phyloP scores from a whole-genome alignment of 2,888 invertebrate species.

The Epistrophe grossulariae region DNA sequence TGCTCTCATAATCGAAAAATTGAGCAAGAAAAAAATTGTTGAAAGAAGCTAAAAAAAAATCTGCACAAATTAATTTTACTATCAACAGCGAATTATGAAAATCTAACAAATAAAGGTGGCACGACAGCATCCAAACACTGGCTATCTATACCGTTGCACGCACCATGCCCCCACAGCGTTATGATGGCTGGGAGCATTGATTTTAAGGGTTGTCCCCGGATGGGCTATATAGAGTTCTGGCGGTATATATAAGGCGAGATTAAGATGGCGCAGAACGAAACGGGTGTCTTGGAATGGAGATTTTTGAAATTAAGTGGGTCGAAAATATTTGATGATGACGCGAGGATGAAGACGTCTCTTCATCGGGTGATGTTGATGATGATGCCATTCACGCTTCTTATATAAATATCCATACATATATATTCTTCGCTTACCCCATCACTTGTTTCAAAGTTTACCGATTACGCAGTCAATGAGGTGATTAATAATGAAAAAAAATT shows the following conservation, averaged over 20 bases:
- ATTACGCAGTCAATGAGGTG: constrained; percentile 76
- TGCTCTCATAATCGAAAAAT: constrained; percentile 4
- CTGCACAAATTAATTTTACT: constrained; percentile 76
- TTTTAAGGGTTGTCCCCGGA: constrained; percentile 54
- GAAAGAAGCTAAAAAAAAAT: constrained; percentile 57
- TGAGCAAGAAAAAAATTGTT: constrained; percentile 15
- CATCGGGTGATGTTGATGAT: constrained; percentile 46
- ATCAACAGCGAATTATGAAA: constrained; percentile 76
- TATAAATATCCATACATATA: too few relatives aligned
- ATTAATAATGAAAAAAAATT: constrained; percentile 67
- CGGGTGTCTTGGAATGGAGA: constrained; percentile 33
- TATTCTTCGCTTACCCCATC: constrained; percentile 59
- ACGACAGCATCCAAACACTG: constrained; percentile 47
- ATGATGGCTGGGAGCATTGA: constrained; percentile 20
- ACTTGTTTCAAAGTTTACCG: constrained; percentile 72
- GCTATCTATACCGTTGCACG: constrained; percentile 69
- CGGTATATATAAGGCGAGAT: not conserved
- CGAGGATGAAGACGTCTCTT: constrained; percentile 45
- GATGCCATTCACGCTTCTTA: constrained; percentile 64
- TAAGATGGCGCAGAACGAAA: constrained; percentile 10
- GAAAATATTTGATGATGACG: constrained; percentile 75
- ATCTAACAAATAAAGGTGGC: constrained; percentile 75
- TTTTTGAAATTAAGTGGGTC: constrained; percentile 73
- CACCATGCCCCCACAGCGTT: constrained; percentile 32
- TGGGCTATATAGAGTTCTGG: not conserved